Percentiles rank a stretch among this genome's conserved stretches.
Evolutionary conservation across 2,888 invertebrate species (phyloP).

Genomic region (Therioaphis trifolii): DNA sequence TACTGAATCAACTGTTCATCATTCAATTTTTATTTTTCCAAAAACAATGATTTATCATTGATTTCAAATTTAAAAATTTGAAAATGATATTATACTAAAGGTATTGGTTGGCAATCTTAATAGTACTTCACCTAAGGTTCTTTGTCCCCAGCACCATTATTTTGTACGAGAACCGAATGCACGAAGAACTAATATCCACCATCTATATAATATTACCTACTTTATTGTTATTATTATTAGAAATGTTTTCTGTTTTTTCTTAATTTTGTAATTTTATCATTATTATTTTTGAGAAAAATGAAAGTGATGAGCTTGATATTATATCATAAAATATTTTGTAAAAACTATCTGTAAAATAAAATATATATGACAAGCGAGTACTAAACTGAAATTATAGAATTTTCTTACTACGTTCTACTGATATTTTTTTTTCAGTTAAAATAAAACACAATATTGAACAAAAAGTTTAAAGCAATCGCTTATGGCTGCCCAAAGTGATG

Average conservation of each 20-base stretch:
- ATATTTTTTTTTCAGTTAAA: neutral
- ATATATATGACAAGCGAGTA: neutral
- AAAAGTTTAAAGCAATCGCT: neutral
- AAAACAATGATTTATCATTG: too few species aligned
- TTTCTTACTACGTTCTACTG: neutral
- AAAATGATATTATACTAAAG: neutral
- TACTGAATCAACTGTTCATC: too few species aligned
- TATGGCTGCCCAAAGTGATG: neutral
- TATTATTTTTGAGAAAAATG: neutral
- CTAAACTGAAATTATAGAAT: neutral
- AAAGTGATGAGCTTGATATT: neutral
- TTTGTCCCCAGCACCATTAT: too few species aligned
- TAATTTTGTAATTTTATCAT: neutral
- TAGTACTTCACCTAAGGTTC: neutral
- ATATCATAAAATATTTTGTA: constrained; percentile 10
- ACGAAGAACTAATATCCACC: neutral
- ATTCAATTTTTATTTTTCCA: too few species aligned
- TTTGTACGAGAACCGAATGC: neutral
- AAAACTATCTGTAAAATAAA: constrained; percentile 7
- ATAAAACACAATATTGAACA: neutral
- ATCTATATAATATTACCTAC: neutral
- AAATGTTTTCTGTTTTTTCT: neutral
- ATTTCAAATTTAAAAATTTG: too few species aligned
- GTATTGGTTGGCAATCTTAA: neutral
- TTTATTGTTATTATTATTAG: neutral